A percentile compares a stretch with the other conserved stretches of the same genome.
These are phyloP conservation scores for Sinopyrophorus schimmeli DNA, from an alignment of 2,888 invertebrate genomes.

Conservation along the genomic window DNA sequence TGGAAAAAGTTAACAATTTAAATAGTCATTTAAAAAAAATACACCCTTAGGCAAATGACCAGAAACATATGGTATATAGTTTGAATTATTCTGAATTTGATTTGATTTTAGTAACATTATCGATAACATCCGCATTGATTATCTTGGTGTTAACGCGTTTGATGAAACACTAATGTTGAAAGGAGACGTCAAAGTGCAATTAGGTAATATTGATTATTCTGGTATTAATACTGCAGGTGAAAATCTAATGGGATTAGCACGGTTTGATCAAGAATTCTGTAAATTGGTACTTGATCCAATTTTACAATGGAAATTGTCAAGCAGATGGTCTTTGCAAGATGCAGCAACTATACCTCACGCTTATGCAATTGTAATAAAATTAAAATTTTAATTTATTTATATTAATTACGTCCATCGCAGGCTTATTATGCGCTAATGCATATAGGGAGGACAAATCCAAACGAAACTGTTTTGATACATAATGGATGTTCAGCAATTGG, in stretches of 20 bases:
- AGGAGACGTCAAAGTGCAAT: slow-evolving; percentile 40
- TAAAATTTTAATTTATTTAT: neutral
- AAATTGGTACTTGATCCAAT: slow-evolving; percentile 50
- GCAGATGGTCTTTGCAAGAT: slow-evolving; percentile 72
- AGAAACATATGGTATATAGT: no score
- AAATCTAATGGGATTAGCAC: slow-evolving; percentile 70
- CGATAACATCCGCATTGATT: slow-evolving; percentile 42
- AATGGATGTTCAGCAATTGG: slow-evolving; percentile 68
- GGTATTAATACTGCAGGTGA: slow-evolving; percentile 56
- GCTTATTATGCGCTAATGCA: slow-evolving; percentile 54
- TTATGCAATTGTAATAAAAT: slow-evolving; percentile 62
- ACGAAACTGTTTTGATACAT: slow-evolving; percentile 59
- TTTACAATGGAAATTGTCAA: slow-evolving; percentile 70
- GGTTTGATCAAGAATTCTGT: slow-evolving; percentile 45
- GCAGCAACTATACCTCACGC: slow-evolving; percentile 82
- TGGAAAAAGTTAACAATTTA: no score
- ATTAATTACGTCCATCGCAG: slow-evolving; percentile 46
- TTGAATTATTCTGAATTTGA: neutral
- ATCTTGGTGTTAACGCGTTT: slow-evolving; percentile 48
- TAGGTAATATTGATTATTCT: slow-evolving; percentile 52
- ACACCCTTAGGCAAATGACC: no score
- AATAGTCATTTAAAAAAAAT: no score
- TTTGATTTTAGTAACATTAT: slow-evolving; percentile 31
- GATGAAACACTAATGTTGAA: slow-evolving; percentile 47
- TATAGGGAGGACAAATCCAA: slow-evolving; percentile 45